These are phyloP conservation scores for Malurus alboscapulatus DNA, from an alignment of 2,113 vertebrate genomes.

Conservation along the genomic window DNA sequence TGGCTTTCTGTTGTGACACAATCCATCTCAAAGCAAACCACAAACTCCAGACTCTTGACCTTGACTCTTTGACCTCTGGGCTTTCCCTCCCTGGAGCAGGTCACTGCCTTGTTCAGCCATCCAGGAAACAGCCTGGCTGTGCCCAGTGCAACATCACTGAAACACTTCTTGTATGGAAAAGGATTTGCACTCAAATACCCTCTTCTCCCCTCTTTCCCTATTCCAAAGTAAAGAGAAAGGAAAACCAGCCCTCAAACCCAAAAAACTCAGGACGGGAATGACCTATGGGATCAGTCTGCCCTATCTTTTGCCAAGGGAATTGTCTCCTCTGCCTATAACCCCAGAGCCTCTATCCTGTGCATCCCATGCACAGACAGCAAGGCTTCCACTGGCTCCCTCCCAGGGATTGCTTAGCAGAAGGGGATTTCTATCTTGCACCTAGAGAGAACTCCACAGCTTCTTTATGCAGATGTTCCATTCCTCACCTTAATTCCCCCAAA, in stretches of 20 bases:
- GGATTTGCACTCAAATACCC: neutral
- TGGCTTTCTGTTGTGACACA: neutral
- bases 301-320: neutral
- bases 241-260: neutral
- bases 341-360: neutral
- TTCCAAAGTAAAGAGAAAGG: accelerated
- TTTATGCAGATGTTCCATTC: accelerated
- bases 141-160: neutral
- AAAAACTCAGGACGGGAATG: accelerated
- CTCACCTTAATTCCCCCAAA: neutral
- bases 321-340: neutral
- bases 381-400: neutral
- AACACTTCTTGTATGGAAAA: neutral
- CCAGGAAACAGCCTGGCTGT: neutral
- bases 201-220: neutral
- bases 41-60: neutral
- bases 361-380: neutral
- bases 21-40: neutral
- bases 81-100: neutral
- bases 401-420: neutral
- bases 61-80: neutral
- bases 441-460: neutral
- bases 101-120: neutral
- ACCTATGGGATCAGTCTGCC: accelerated
- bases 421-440: neutral